Base-by-base conservation (phyloP, 2,888 invertebrate species). In the Ophioninae sp. region DNA sequence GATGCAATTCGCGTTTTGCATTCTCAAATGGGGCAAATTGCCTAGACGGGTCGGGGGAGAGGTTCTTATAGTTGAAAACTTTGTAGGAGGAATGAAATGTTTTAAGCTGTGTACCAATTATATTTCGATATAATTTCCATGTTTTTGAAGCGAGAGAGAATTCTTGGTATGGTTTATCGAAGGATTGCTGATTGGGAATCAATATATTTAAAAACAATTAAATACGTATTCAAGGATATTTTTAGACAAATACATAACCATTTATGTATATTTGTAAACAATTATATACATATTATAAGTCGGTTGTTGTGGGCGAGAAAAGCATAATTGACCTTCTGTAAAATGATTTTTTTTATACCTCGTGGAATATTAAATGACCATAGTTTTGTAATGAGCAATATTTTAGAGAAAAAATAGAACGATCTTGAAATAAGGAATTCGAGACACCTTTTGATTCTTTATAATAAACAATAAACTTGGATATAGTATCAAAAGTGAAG, bases 21-120 rank as follows among this genome's bases (percentile, higher is more conserved):
- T 74, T 17, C 51, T 41, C 17, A 63, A 74, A 63, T 13, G 44
- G 6, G 73, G n/a, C 13, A 74, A 74, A 74, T 61, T 23, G 30
- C 37, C 58, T 20, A 20, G 23, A 17, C 3, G 51, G 22, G 9
- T 17, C 3, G 30, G 30, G 30, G 30, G 30, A 30, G 23, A 51
- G 17, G 30, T 17, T 30, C 51, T 22, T 59, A 17, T 8, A 3
- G 9, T 44, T n/a, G 73, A n/a, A 61, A 17, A 23, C 41, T 75
- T 65, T 20, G 13, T 6, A 71, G n/a, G 0, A 56, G n/a, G 20
- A 10, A 20, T 1, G 56, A 71, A 71, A 41, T 0, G 44, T 69
- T 30, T 56, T n/a, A 37, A 7, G 44, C 13, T 13, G 51, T 10
- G 17, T 17, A 51, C 17, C 51, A 2, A 51, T 17, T 13, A 17